These are phyloP conservation scores for Motacilla tschutschensis DNA, from an alignment of 2,113 vertebrate genomes.

Conservation along the genomic window DNA sequence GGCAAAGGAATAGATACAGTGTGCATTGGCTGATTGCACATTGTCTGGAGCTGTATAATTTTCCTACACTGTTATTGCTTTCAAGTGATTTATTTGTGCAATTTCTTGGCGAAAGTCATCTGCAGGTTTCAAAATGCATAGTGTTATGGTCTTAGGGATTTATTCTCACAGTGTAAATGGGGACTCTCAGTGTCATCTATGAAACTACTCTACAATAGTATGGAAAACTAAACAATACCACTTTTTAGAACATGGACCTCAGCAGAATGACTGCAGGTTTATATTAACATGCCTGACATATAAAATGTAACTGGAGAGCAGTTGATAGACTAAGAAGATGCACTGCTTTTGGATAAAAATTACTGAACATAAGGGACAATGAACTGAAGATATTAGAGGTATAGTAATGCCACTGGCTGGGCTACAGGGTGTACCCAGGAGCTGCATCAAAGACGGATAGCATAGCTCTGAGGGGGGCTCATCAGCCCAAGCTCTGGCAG, in stretches of 20 bases:
- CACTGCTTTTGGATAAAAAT: not conserved
- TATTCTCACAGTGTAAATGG: constrained; percentile 12
- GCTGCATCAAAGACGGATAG: too few relatives aligned
- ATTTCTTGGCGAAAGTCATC: constrained; percentile 36
- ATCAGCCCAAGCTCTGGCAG: too few relatives aligned
- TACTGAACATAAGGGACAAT: constrained; percentile 4
- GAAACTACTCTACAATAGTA: not conserved
- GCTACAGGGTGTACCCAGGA: too few relatives aligned
- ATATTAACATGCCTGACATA: not conserved
- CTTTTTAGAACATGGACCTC: not conserved
- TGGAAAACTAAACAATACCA: not conserved
- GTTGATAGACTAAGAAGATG: not conserved
- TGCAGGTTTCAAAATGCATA: constrained; percentile 21
- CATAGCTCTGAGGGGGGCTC: too few relatives aligned
- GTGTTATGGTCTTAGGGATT: constrained; percentile 21
- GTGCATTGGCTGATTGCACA: constrained; percentile 21
- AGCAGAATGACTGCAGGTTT: constrained; percentile 17
- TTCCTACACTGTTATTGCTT: constrained; percentile 25
- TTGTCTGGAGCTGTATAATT: constrained; percentile 45
- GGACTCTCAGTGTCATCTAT: constrained; percentile 2
- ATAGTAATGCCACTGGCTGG: not conserved
- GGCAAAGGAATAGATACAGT: not conserved
- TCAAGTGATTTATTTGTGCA: constrained; percentile 51
- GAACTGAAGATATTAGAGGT: constrained; percentile 4
- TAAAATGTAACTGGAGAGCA: constrained; percentile 1